Conservation (phyloP, 2,888 invertebrate genomes). For the Caenorhabditis sp. region DNA sequence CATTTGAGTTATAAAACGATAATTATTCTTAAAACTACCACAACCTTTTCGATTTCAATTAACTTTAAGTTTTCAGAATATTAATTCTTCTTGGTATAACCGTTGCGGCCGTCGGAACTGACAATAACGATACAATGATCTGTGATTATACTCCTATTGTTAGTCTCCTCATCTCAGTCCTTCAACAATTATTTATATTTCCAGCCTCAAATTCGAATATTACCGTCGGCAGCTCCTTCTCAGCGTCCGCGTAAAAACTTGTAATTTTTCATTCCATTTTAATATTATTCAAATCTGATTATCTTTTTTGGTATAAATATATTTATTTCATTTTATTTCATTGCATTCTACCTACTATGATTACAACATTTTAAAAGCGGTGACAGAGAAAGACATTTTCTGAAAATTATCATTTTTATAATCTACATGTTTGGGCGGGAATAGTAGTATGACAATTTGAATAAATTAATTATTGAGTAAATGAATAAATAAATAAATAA, state of each 20-base stretch:
- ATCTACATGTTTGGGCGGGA: not conserved
- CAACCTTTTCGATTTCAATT: not conserved
- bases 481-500: not conserved
- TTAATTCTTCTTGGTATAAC: slow-evolving; percentile 47
- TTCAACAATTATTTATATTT: slow-evolving; percentile 10
- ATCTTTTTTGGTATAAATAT: not conserved
- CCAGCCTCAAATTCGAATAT: slow-evolving; percentile 56
- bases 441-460: slow-evolving; percentile 1
- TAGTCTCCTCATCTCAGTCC: not conserved
- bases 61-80: slow-evolving; percentile 47
- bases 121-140: slow-evolving; percentile 32
- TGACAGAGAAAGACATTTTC: not conserved
- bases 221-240: slow-evolving; percentile 43
- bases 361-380: not conserved
- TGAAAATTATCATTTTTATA: not conserved
- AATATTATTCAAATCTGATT: not conserved
- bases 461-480: not conserved
- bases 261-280: slow-evolving; percentile 17
- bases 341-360: not conserved
- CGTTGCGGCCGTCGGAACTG: slow-evolving; percentile 41
- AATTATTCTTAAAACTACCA: not conserved
- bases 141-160: slow-evolving; percentile 43
- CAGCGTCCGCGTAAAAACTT: slow-evolving; percentile 39
- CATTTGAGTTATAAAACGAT: too few species aligned
- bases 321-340: not conserved